Evolutionary conservation across 2,888 invertebrate species (phyloP).

Genomic region (Darwinula stevensoni): DNA sequence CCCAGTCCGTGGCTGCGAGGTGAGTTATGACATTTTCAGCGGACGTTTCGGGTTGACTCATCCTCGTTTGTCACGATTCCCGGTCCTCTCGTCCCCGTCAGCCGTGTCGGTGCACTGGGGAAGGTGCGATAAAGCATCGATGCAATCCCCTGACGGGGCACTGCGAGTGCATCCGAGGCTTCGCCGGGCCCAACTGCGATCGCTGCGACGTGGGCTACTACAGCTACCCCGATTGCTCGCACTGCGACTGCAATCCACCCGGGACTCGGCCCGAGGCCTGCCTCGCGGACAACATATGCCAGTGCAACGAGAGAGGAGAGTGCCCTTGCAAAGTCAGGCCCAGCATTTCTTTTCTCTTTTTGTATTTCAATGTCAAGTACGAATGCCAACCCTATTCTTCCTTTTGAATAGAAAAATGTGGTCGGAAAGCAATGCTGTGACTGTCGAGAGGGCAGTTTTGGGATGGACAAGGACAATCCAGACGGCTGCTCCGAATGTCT

Average conservation of each 20-base stretch:
- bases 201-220: constrained; percentile 55
- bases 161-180: constrained; percentile 23
- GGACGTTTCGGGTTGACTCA: not conserved
- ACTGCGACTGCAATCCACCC: constrained; percentile 47
- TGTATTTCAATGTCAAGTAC: too few species aligned
- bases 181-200: constrained; percentile 34
- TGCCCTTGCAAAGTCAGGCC: constrained; percentile 56
- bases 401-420: constrained; percentile 35
- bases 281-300: constrained; percentile 23
- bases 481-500: constrained; percentile 82
- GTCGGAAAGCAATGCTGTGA: constrained; percentile 51
- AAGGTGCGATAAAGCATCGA: constrained; percentile 32
- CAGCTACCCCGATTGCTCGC: constrained; percentile 58
- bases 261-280: constrained; percentile 29
- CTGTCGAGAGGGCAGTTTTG: constrained; percentile 62
- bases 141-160: constrained; percentile 35
- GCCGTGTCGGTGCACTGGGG: constrained; percentile 38
- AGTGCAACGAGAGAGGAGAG: constrained; percentile 38
- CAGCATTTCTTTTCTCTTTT: not conserved
- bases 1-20: constrained; percentile 44
- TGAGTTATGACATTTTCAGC: constrained; percentile 12
- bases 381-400: constrained; percentile 1
- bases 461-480: constrained; percentile 40
- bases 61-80: constrained; percentile 1
- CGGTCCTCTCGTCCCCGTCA: constrained; percentile 11